Evolutionary conservation across 2,797 vertebrate genomes (phyloP).

Genomic region (Microhierax caerulescens): DNA sequence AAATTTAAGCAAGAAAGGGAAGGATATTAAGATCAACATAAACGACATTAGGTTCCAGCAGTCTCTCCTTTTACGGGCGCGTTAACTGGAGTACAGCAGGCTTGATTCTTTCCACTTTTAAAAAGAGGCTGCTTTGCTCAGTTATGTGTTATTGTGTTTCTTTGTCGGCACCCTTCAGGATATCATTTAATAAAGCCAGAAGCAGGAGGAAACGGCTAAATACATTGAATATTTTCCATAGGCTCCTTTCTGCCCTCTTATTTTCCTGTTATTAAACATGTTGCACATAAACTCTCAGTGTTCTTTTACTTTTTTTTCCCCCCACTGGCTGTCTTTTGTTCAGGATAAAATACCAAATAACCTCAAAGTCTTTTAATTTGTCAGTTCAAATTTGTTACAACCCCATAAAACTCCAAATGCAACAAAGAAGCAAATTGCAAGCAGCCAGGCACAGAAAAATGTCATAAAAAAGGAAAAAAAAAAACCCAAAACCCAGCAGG

Average conservation of each 20-base stretch:
- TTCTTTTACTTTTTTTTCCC: background rate
- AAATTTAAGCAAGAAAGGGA: conserved; percentile 49
- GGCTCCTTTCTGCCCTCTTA: conserved; percentile 48
- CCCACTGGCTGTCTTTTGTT: conserved; percentile 48
- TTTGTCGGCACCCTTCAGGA: conserved; percentile 67
- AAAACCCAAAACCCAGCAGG: conserved; percentile 34
- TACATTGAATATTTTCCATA: conserved; percentile 65
- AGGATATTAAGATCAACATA: conserved; percentile 53
- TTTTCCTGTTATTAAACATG: conserved; percentile 67
- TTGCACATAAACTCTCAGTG: conserved; percentile 16
- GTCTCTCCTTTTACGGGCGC: background rate
- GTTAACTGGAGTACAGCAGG: background rate
- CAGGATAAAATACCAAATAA: conserved; percentile 65
- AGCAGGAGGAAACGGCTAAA: conserved; percentile 68
- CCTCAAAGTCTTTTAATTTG: conserved; percentile 67
- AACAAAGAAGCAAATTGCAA: conserved; percentile 59
- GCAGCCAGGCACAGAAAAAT: conserved; percentile 52
- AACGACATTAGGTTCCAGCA: conserved; percentile 1
- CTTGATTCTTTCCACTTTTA: conserved; percentile 13
- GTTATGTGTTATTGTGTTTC: conserved; percentile 18
- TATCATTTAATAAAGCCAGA: conserved; percentile 66
- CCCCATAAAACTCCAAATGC: conserved; percentile 50
- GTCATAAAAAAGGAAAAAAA: conserved; percentile 8
- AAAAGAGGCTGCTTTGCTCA: background rate
- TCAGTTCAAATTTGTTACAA: conserved; percentile 68